Conservation (phyloP, 30 jellyfish, hydroid and myxozoan species). For the Chrysaora quinquecirrha region DNA sequence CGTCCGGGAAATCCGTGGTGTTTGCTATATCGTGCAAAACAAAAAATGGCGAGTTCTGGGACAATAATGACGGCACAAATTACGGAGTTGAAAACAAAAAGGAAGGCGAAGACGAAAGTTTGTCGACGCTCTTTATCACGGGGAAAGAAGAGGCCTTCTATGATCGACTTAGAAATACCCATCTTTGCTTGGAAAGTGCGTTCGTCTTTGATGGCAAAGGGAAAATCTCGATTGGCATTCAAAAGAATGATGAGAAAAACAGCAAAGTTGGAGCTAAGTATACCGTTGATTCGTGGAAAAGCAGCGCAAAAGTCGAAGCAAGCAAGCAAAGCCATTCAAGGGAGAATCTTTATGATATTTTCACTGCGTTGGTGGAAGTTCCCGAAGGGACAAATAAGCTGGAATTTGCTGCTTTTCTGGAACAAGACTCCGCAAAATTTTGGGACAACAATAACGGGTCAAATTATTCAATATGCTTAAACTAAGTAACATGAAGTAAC, state of each 20-base stretch:
- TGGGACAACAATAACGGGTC: slow-evolving; percentile 86
- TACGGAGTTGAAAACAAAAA: slow-evolving; percentile 24
- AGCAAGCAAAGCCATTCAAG: neutral
- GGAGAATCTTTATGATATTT: neutral
- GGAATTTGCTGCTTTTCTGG: slow-evolving; percentile 64
- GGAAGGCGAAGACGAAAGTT: slow-evolving; percentile 11
- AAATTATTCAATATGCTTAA: slow-evolving; percentile 53
- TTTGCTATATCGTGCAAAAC: slow-evolving; percentile 55
- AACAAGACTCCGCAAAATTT: slow-evolving; percentile 30
- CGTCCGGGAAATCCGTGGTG: slow-evolving; percentile 22
- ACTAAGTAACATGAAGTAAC: too few relatives aligned
- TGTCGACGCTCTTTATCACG: slow-evolving; percentile 12
- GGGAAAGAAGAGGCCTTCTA: slow-evolving; percentile 11
- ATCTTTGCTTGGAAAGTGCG: slow-evolving; percentile 17
- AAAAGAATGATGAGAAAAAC: neutral
- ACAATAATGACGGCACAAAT: slow-evolving; percentile 54
- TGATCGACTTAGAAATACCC: neutral
- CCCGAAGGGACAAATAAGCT: slow-evolving; percentile 17
- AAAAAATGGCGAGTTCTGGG: slow-evolving; percentile 80
- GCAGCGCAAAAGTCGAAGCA: slow-evolving; percentile 31
- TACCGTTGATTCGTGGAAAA: slow-evolving; percentile 74
- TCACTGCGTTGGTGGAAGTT: neutral
- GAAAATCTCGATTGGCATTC: slow-evolving; percentile 5
- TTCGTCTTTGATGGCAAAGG: slow-evolving; percentile 5
- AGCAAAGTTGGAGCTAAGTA: slow-evolving; percentile 44